Base-by-base conservation (phyloP, 2,113 vertebrate genomes). In the Rhegmatorhina hoffmannsi region DNA sequence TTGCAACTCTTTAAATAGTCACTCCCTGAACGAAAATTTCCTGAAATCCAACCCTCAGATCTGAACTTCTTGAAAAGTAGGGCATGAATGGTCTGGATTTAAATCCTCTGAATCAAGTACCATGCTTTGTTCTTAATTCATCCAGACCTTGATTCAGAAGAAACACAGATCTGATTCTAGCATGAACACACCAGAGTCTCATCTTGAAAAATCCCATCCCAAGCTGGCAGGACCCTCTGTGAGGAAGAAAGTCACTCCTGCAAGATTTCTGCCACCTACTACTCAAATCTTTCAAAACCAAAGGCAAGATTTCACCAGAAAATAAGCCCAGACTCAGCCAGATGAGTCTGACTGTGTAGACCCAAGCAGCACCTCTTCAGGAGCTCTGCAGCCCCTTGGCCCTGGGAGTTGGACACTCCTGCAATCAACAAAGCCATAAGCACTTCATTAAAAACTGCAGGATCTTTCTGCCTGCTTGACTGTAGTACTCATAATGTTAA, bases 1-100 rank as follows among this genome's bases (percentile, higher is more conserved):
- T 68, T 80, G 49, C 84, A 91, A 52, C 53, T 80, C 75, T 87
- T 93, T 80, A 80, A 95, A 68, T 64, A 80, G 74, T 84, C 87
- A 64, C 60, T 95, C 87, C 76, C 76, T 67, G 70, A 92, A 84
- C 0, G 25, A 91, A 80, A 82, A 59, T 91, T 92, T 92, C 87
- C 91, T 95, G 79, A 93, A 95, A 94, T 90, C 40, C 3, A 5
- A n/a, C 74, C 23, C 55, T 89, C 29, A 55, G 31, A 87, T 52
- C 33, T 63, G 64, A 94, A 93, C 31, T 43, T 84, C 87, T 72
- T 83, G 56, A 89, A 89, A 92, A 90, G 24, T 1, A 31, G 9
- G 13, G 36, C 60, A 59, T 80, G 74, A 67, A 84, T 17, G 59
- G 49, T 25, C 44, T 69, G 56, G 52, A 82, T 73, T 91, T 77